These are phyloP conservation scores for Chionodraco myersi DNA, from an alignment of 2,113 vertebrate species.

Conservation along the genomic window DNA sequence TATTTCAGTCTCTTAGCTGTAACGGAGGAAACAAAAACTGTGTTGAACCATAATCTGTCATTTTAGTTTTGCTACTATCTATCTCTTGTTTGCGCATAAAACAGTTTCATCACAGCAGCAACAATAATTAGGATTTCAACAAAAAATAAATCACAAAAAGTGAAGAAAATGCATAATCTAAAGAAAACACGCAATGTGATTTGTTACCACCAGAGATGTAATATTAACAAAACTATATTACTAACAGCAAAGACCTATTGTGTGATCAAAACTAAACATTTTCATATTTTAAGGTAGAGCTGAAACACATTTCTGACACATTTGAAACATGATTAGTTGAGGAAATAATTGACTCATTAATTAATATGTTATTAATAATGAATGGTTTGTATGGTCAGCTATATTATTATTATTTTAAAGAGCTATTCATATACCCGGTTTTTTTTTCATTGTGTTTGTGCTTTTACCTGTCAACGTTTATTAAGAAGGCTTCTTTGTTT, in stretches of 20 bases:
- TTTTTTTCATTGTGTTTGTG: not conserved
- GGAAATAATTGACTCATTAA: too few species aligned
- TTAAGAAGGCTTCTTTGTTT: conserved; percentile 1
- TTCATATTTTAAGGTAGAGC: not conserved
- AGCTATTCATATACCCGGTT: not conserved
- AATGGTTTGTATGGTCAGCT: not conserved
- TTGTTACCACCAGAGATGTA: not conserved
- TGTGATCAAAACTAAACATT: too few species aligned
- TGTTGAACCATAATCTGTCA: not conserved
- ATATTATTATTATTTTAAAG: not conserved
- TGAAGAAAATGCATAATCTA: not conserved
- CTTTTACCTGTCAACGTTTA: not conserved
- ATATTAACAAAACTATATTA: not conserved
- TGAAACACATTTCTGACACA: not conserved
- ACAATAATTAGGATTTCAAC: not conserved
- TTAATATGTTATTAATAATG: too few species aligned
- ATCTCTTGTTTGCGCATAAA: not conserved
- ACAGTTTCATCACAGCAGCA: not conserved
- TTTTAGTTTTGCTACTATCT: not conserved
- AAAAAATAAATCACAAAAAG: too few species aligned
- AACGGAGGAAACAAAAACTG: too few species aligned
- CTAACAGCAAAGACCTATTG: too few species aligned
- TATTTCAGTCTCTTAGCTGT: not conserved
- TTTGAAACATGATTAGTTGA: too few species aligned
- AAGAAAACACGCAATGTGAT: not conserved